phyloP scores from a whole-genome alignment of 2,113 vertebrate species.

The Rhipidura dahli region DNA sequence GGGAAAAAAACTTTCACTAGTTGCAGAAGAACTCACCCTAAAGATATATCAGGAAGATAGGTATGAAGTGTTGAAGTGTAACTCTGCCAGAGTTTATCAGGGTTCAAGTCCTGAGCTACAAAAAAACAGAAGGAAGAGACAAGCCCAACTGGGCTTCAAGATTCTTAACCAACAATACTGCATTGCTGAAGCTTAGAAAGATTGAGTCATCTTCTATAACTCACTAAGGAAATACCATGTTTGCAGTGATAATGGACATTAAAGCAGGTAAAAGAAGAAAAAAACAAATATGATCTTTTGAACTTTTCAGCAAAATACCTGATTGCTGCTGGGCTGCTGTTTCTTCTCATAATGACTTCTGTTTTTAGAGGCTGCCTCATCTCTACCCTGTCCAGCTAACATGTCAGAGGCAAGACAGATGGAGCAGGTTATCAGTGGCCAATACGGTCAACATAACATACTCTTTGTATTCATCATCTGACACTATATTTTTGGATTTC shows the following conservation, averaged over 20 bases:
- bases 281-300: not conserved
- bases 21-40: not conserved
- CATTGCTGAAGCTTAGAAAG: not conserved
- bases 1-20: not conserved
- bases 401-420: constrained; percentile 69
- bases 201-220: not conserved
- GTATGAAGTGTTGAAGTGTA: not conserved
- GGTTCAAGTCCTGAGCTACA: not conserved
- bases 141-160: not conserved
- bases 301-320: constrained; percentile 17
- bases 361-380: constrained; percentile 40
- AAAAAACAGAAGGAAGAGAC: not conserved
- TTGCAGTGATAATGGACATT: not conserved
- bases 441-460: not conserved
- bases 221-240: not conserved
- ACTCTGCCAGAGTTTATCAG: not conserved
- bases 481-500: constrained; percentile 39
- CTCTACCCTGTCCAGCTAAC: not conserved
- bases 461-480: constrained; percentile 38
- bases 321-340: constrained; percentile 41
- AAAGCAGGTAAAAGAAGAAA: constrained; percentile 8
- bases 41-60: not conserved
- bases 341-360: constrained; percentile 68
- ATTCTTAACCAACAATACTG: not conserved
- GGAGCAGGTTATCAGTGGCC: constrained; percentile 63